Conservation (phyloP, 2,113 vertebrate species). For the Phainopepla nitens region DNA sequence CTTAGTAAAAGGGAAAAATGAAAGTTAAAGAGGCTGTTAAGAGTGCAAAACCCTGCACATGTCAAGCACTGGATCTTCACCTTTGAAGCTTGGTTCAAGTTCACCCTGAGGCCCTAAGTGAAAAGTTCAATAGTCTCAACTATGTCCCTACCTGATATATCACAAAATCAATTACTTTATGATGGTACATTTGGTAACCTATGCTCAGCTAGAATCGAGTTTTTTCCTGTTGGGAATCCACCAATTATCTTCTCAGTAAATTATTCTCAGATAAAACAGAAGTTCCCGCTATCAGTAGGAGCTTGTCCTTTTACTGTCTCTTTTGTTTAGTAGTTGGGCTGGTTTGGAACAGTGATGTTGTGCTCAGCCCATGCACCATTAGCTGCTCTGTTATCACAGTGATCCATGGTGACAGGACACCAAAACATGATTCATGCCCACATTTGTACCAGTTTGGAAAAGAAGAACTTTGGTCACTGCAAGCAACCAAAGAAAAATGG, state of each 20-base stretch:
- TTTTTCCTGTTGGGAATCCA: constrained; percentile 72
- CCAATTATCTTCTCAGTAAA: constrained; percentile 74
- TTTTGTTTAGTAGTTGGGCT: not conserved
- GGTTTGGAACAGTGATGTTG: not conserved
- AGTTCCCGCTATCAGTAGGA: constrained; percentile 68
- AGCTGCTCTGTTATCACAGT: constrained; percentile 10
- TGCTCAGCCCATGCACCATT: constrained; percentile 17
- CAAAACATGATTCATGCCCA: constrained; percentile 34
- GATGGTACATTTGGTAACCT: constrained; percentile 74
- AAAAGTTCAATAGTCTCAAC: constrained; percentile 75
- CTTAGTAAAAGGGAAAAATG: constrained; percentile 70
- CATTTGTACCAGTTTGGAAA: constrained; percentile 21
- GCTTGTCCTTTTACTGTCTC: constrained; percentile 44
- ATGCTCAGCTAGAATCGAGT: constrained; percentile 71
- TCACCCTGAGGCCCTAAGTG: constrained; percentile 75
- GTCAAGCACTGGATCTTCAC: constrained; percentile 69
- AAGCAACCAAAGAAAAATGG: constrained; percentile 40
- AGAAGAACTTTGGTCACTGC: not conserved
- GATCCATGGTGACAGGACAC: constrained; percentile 22
- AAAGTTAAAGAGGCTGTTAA: constrained; percentile 72
- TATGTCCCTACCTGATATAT: constrained; percentile 69
- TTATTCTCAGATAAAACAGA: constrained; percentile 72
- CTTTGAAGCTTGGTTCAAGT: constrained; percentile 74
- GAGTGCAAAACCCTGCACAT: constrained; percentile 55
- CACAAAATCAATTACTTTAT: constrained; percentile 82